Evolutionary conservation across 2,797 vertebrate species (phyloP), one percentile per base, ranked within the genome.

Genomic region (Argentina silus): DNA sequence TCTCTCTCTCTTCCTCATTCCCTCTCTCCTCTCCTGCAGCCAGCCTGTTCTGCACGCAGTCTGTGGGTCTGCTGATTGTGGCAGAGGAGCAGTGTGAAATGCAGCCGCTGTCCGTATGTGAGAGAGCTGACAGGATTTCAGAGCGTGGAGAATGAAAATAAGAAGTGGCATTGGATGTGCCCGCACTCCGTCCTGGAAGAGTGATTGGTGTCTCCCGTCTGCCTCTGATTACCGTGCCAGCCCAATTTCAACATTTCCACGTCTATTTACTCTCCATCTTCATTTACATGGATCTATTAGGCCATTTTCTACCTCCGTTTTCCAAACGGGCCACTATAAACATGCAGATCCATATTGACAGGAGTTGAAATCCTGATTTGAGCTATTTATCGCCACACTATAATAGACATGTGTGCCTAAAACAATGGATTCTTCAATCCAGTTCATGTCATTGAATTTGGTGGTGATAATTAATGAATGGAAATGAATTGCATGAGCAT

Each of bases 71-170:
- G 76, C 78, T 77, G 85, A 80, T 83, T 89, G 73, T 82, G 79
- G 66, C 69, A 65, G 81, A 90, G 89, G 85, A 87, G 68, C 73
- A 79, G 85, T 86, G 80, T 92, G 89, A 92, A 92, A 92, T 91
- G 80, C 78, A 75, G 88, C 80, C 77, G 83, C 85, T 90, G 90
- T 92, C 87, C 83, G 74, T 86, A 77, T 87, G 77, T 84, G 84
- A 88, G 86, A 6, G 74, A 86, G 82, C 75, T 91, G 90, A 91
- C 88, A 91, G 81, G 91, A 90, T 93, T 93, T 92, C 84, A 82
- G 76, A 89, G 87, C 78, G 74, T 88, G 89, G 81, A 87, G 57
- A 92, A 93, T 87, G 83, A 85, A 91, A 91, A 90, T 90, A 88
- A 83, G 85, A 92, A 85, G 85, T 83, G 77, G 79, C 79, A 82